Percentiles rank a stretch among this genome's conserved stretches.
phyloP scores from a whole-genome alignment of 2,797 vertebrate genomes.

The Acanthurus lineatus region DNA sequence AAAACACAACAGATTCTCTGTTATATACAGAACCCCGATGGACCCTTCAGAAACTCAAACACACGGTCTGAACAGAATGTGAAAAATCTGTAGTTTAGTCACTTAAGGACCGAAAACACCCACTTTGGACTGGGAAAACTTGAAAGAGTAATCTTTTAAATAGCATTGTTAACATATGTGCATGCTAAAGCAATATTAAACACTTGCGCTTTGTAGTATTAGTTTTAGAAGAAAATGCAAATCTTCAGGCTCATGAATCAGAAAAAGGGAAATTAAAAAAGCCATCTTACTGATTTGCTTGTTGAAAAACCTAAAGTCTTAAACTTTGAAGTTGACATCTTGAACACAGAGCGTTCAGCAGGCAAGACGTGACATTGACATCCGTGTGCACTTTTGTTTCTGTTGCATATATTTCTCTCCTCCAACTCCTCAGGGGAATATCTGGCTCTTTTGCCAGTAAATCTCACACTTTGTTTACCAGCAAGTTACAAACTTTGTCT shows the following conservation, averaged over 20 bases:
- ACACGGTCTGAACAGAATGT: neutral
- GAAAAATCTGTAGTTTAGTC: neutral
- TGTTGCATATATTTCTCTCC: neutral
- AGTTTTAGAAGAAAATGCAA: neutral
- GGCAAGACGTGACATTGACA: neutral
- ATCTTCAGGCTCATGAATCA: neutral
- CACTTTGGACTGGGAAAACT: neutral
- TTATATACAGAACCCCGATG: neutral
- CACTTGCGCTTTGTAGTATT: neutral
- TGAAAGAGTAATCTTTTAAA: neutral
- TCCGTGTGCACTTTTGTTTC: neutral
- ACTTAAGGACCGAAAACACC: neutral
- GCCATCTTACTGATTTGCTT: neutral
- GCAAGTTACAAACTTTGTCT: neutral
- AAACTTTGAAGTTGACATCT: neutral
- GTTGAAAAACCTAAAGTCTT: neutral
- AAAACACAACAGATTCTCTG: slow-evolving; percentile 13
- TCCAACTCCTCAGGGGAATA: neutral
- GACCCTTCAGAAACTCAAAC: neutral
- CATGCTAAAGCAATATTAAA: neutral
- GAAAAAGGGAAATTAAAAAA: neutral
- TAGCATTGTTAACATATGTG: neutral
- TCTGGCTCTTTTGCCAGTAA: neutral
- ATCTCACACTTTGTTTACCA: neutral
- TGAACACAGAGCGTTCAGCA: neutral